phyloP scores from a whole-genome alignment of 2,113 vertebrate genomes.

The Corythaeola cristata region DNA sequence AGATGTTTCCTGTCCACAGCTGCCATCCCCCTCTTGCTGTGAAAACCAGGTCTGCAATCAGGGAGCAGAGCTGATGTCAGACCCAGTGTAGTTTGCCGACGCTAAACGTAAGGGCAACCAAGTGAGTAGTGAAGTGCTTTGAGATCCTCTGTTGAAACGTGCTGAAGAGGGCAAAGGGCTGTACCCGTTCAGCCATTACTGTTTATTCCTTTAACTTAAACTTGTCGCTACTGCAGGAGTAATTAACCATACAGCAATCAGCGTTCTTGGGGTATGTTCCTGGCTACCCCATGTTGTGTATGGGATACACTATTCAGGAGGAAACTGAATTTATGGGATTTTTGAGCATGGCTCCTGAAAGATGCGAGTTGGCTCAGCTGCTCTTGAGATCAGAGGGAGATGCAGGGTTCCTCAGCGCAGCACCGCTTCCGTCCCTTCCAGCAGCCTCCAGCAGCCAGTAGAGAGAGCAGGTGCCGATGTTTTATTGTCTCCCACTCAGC shows the following conservation, averaged over 20 bases:
- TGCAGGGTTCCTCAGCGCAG: not conserved
- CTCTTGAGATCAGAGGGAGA: not conserved
- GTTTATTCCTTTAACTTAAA: not conserved
- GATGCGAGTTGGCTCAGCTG: not conserved
- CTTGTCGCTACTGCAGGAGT: not conserved
- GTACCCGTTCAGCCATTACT: not conserved
- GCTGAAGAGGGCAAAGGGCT: slow-evolving; percentile 54
- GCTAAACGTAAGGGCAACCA: not conserved
- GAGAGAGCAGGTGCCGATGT: not conserved
- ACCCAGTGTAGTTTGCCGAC: accelerated
- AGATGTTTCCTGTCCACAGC: not conserved
- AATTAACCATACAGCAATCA: not conserved
- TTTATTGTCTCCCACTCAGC: not conserved
- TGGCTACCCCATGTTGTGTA: not conserved
- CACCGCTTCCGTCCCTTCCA: not conserved
- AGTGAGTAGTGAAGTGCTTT: not conserved
- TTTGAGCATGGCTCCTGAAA: not conserved
- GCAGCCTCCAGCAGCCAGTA: not conserved
- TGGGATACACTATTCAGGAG: not conserved
- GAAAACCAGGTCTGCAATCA: not conserved
- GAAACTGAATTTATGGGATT: not conserved
- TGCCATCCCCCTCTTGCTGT: not conserved
- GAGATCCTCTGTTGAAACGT: slow-evolving; percentile 65
- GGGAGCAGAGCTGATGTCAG: not conserved
- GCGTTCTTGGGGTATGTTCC: not conserved